These are phyloP conservation scores for Labroides dimidiatus DNA, from an alignment of 2,797 vertebrate species.

Conservation along the genomic window DNA sequence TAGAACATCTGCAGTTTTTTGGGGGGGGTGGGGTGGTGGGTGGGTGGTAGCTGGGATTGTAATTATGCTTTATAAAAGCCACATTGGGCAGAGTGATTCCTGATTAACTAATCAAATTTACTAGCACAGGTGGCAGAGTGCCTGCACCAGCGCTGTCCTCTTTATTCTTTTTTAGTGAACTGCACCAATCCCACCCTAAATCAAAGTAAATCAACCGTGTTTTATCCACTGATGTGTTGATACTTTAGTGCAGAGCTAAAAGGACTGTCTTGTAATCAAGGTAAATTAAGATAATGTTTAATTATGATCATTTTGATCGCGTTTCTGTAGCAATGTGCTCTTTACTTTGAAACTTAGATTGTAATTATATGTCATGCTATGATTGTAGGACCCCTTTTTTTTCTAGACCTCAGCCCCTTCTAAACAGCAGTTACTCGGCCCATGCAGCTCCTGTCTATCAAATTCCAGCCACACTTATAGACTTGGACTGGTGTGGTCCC, in stretches of 20 bases:
- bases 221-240: conserved; percentile 26
- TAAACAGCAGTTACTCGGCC: conserved; percentile 47
- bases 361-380: conserved; percentile 36
- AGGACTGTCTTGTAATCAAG: conserved; percentile 59
- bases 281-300: conserved; percentile 64
- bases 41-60: conserved; percentile 36
- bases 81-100: conserved; percentile 64
- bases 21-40: no score
- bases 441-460: conserved; percentile 64
- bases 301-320: conserved; percentile 55
- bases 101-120: conserved; percentile 79
- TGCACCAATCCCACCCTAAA: conserved; percentile 39
- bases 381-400: conserved; percentile 31
- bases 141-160: conserved; percentile 40
- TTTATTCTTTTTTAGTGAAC: conserved; percentile 33
- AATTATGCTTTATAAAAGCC: conserved; percentile 69
- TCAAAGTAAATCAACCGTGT: conserved; percentile 49
- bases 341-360: conserved; percentile 38
- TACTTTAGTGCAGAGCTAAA: conserved; percentile 10
- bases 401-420: conserved; percentile 17
- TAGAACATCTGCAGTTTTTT: conserved; percentile 70
- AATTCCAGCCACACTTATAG: conserved; percentile 66
- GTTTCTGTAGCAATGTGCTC: conserved; percentile 31
- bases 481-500: conserved; percentile 65
- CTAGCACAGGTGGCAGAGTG: conserved; percentile 73